Base-by-base conservation (phyloP, 2,888 invertebrate species). In the Onthophagus sagittarius region DNA sequence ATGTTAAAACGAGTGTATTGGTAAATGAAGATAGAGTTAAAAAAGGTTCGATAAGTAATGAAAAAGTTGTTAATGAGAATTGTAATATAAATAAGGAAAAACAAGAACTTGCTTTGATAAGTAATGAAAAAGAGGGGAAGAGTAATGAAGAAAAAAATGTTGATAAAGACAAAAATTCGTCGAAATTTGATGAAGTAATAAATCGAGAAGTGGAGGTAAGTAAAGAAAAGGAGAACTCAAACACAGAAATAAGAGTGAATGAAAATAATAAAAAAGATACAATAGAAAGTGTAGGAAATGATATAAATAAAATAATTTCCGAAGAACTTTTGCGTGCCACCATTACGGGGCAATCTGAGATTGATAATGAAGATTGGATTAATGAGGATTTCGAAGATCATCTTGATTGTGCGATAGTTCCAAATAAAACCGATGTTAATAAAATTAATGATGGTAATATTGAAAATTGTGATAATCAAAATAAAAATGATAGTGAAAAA, bases 231-330 rank as follows among this genome's bases (percentile, higher is more conserved):
- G 62, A 62, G 13, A 13, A 62, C 1, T n/a, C n/a, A 62, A n/a
- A n/a, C 13, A 2, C 23, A 1, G 3, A 23, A 2, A 23, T 2
- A 23, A 23, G 1, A 23, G 23, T 23, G 1, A 3, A 23, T 23
- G 23, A 75, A 72, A 74, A 78, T 14, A 75, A 77, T 63, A 69
- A 76, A 62, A 75, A 77, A 67, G 67, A 70, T 31, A 32, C 71
- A 9, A 15, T 14, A 1, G 63, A 72, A 39, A 72, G 76, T 15
- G 74, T 72, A n/a, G 63, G 53, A 39, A 75, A 77, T 6, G 72
- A 77, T 23, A 73, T 76, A 33, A 77, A 77, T 39, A 69, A 69
- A 15, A 71, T 77, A 70, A 15, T 76, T 15, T 72, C 75, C 11
- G 77, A 75, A 2, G 53, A 73, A 15, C 76, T 77, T 7, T 23